These are phyloP conservation scores for Platysteira castanea DNA, from an alignment of 2,113 vertebrate species.

Conservation along the genomic window DNA sequence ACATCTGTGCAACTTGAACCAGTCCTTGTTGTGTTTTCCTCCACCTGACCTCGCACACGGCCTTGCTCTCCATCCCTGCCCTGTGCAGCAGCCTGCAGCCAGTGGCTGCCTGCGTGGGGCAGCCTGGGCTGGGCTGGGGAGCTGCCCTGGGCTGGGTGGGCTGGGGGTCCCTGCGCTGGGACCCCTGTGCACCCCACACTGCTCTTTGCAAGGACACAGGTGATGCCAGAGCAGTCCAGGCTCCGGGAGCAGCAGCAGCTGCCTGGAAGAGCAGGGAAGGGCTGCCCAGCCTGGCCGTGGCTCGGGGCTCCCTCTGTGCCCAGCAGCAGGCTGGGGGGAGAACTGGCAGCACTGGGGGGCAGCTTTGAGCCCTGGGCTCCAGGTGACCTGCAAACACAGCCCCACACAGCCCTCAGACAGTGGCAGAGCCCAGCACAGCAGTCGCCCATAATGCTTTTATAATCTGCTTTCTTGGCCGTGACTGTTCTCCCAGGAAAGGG, in stretches of 20 bases:
- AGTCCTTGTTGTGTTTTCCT: neutral
- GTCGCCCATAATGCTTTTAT: neutral
- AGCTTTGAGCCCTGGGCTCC: neutral
- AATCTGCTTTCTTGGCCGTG: neutral
- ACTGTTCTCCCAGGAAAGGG: constrained; percentile 9
- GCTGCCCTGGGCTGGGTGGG: neutral
- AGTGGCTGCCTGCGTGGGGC: neutral
- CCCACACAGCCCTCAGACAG: neutral
- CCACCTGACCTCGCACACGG: neutral
- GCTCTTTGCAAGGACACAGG: neutral
- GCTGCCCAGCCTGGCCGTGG: neutral
- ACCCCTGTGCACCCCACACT: neutral
- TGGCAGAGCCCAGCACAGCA: neutral
- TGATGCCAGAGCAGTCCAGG: neutral
- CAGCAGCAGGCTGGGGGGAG: neutral
- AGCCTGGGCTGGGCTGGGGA: neutral
- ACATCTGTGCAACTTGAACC: neutral
- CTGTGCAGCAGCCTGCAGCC: neutral
- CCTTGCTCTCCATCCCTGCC: neutral
- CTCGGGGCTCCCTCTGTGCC: constrained; percentile 2
- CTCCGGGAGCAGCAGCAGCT: neutral
- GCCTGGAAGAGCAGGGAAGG: neutral
- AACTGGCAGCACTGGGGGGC: neutral
- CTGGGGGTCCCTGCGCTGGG: neutral
- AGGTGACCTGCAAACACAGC: neutral